Evolutionary conservation across 2,888 invertebrate species (phyloP), one percentile per base, ranked within the genome.

Genomic region (Diachrysia chrysitis): DNA sequence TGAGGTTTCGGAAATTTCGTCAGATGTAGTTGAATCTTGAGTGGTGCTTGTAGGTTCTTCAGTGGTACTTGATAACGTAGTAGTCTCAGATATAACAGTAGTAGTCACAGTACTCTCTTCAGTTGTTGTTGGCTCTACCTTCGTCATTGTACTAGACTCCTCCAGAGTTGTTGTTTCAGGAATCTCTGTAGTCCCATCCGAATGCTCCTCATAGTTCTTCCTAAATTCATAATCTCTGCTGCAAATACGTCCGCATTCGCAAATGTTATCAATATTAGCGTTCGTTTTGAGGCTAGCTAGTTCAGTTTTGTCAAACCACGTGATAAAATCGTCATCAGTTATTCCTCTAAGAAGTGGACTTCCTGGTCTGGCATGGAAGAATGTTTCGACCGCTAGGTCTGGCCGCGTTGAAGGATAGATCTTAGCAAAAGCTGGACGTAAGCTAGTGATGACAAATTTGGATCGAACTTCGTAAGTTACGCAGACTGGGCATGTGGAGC

Each of bases 231-330:
- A 93, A 76, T 93, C 93, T 71, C 93, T 88, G 63, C 93, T 93
- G 68, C 96, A 96, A 76, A 94, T 93, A 2, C 95, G 89, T 12
- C 96, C 96, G 78, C 96, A 96, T 79, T 96, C 96, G 69, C 96
- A 96, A 64, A 96, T 93, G 51, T 95, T 94, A 78, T 96, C 95
- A 68, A 96, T 95, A 71, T 90, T 95, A 5, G 93, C 85, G 35
- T 88, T 92, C 2, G 91, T 92, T 79, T 92, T 93, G 2, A 94
- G 90, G 73, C 94, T 96, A 2, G 93, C 93, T 5, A 94, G 85
- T 83, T 94, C 95, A 67, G 96, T 96, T 89, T 95, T 96, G 51
- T 96, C 96, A 79, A 97, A 97, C 97, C 97, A 97, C 2, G 96
- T 97, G 35, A 96, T 96, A 21, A 96, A 94, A 82, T 97, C 97